Evolutionary conservation across 2,797 vertebrate species (phyloP).

Genomic region (Muscicapa comitata): DNA sequence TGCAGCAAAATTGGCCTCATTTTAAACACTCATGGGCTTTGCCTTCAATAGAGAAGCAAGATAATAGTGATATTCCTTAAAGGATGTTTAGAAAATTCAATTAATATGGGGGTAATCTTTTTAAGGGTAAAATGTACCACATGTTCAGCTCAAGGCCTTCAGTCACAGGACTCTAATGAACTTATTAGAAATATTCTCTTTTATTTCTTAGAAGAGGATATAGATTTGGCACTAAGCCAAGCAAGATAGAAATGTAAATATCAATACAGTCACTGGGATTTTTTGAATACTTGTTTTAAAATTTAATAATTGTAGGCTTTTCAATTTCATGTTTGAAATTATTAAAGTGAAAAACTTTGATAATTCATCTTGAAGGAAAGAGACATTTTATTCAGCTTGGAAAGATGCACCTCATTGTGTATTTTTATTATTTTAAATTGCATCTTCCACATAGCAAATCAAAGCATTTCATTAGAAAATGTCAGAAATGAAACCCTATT

Average conservation of each 20-base stretch:
- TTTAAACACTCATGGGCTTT: constrained; percentile 42
- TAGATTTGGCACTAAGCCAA: background rate
- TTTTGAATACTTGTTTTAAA: background rate
- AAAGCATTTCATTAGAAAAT: background rate
- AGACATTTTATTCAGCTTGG: background rate
- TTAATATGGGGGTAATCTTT: background rate
- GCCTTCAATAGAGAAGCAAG: background rate
- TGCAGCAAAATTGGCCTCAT: constrained; percentile 10
- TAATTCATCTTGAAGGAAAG: background rate
- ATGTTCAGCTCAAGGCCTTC: background rate
- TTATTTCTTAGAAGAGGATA: background rate
- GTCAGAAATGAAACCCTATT: background rate
- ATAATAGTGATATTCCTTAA: constrained; percentile 15
- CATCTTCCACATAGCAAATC: background rate
- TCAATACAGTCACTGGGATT: background rate
- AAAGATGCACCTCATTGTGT: background rate
- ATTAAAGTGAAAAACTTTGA: background rate
- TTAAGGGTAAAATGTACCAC: background rate
- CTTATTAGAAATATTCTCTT: background rate
- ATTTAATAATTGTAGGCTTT: background rate
- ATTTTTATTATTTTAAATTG: background rate
- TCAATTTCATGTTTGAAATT: background rate
- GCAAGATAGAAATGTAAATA: background rate
- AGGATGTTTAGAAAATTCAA: constrained; percentile 9
- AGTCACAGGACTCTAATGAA: constrained; percentile 4